Percentiles rank a stretch among this genome's conserved stretches.
Evolutionary conservation across 2,888 invertebrate species (phyloP).

Genomic region (Fragum sueziense): DNA sequence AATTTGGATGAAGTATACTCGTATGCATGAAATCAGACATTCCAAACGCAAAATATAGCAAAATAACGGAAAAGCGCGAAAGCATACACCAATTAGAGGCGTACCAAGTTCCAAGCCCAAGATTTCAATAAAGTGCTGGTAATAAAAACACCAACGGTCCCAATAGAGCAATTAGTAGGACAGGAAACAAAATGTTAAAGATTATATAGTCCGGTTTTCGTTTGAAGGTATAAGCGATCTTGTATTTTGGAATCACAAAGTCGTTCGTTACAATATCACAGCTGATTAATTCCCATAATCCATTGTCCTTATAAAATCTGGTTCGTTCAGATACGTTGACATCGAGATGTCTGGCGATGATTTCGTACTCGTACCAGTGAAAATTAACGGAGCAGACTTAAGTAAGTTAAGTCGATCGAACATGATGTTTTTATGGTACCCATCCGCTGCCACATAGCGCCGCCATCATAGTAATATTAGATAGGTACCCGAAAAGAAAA

Average conservation of each 20-base stretch:
- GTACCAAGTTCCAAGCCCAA: too few relatives aligned
- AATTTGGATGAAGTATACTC: too few relatives aligned
- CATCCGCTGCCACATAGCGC: background rate
- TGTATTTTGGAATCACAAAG: background rate
- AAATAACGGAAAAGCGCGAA: too few relatives aligned
- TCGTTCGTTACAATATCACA: background rate
- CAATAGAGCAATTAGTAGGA: background rate
- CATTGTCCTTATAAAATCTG: background rate
- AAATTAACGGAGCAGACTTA: background rate
- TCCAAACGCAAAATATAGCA: too few relatives aligned
- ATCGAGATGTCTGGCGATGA: background rate
- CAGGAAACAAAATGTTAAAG: background rate
- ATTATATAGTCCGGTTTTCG: background rate
- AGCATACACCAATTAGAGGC: too few relatives aligned
- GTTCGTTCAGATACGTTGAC: background rate
- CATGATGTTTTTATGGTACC: slow-evolving; percentile 4
- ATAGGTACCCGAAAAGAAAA: background rate
- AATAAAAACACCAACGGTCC: background rate
- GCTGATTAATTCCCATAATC: background rate
- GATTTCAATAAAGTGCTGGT: too few relatives aligned
- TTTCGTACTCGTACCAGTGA: background rate
- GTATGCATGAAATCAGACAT: too few relatives aligned
- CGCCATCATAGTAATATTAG: background rate
- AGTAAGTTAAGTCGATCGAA: slow-evolving; percentile 3
- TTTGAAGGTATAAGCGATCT: background rate